Percentiles rank a stretch among this genome's conserved stretches.
These are phyloP conservation scores for Dermochelys coriacea DNA, from an alignment of 2,797 vertebrate genomes.

Conservation along the genomic window DNA sequence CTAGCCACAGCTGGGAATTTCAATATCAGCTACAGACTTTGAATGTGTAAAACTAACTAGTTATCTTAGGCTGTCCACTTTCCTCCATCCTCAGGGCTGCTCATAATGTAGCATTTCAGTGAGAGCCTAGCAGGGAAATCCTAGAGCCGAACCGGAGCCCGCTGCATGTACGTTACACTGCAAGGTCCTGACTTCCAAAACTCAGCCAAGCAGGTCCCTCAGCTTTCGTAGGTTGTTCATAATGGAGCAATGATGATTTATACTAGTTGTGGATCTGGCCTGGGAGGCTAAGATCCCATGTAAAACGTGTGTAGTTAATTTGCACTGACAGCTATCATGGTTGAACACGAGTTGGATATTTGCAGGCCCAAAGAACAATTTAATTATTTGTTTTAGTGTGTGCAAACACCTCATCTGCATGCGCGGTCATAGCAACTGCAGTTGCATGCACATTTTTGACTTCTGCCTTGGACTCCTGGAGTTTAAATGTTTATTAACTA, in stretches of 20 bases:
- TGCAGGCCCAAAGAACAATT: not conserved
- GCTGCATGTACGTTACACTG: not conserved
- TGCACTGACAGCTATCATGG: not conserved
- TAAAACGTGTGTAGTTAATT: not conserved
- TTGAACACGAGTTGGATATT: not conserved
- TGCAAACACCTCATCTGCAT: not conserved
- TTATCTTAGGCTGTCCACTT: not conserved
- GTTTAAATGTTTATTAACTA: not conserved
- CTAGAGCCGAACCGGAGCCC: not conserved
- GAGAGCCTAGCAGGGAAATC: not conserved
- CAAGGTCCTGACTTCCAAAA: not conserved
- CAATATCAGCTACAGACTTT: not conserved
- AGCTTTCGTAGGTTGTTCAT: too few species aligned
- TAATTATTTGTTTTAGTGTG: not conserved
- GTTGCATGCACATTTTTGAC: not conserved
- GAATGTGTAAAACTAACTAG: not conserved
- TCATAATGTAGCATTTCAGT: not conserved
- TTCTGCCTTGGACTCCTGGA: not conserved
- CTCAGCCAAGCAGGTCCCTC: not conserved
- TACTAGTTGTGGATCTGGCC: not conserved
- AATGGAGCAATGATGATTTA: not conserved
- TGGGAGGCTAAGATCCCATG: not conserved
- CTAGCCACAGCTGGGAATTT: not conserved
- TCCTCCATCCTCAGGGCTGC: not conserved
- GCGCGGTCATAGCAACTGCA: not conserved